Conservation (phyloP, 2,113 vertebrate genomes). For the Colaptes auratus region DNA sequence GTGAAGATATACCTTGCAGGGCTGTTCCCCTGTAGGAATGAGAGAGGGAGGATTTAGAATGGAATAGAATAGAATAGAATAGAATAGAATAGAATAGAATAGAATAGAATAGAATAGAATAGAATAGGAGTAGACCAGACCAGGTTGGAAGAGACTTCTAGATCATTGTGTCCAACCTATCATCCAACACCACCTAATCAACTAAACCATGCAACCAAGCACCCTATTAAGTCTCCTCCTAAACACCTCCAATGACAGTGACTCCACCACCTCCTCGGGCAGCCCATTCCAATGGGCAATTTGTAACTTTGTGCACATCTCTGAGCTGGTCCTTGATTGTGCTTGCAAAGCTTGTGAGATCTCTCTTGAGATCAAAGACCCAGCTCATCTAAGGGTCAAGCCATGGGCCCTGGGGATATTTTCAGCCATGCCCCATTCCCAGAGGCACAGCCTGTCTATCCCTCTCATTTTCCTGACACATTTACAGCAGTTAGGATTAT, state of each 20-base stretch:
- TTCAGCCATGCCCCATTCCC: not conserved
- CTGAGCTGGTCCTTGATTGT: not conserved
- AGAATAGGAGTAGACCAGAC: too few species aligned
- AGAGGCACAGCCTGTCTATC: not conserved
- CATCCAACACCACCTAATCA: too few species aligned
- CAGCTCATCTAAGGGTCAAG: constrained; percentile 32
- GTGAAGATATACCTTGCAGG: not conserved
- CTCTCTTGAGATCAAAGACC: constrained; percentile 43
- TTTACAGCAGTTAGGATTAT: not conserved
- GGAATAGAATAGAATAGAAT: too few species aligned
- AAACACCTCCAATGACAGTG: too few species aligned
- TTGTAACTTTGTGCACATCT: not conserved
- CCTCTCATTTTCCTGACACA: not conserved
- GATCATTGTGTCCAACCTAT: too few species aligned
- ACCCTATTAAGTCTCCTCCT: too few species aligned
- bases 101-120: too few species aligned
- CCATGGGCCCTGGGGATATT: constrained; percentile 13
- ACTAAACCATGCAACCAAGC: too few species aligned
- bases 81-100: too few species aligned
- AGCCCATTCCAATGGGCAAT: not conserved
- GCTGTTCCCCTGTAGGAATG: not conserved
- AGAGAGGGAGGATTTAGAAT: not conserved
- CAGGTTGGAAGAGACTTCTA: too few species aligned
- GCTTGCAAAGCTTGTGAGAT: not conserved
- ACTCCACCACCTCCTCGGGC: too few species aligned